Percentiles rank a stretch among this genome's conserved stretches.
phyloP scores from a whole-genome alignment of 2,888 invertebrate species.

The Sarcophaga subvicina region DNA sequence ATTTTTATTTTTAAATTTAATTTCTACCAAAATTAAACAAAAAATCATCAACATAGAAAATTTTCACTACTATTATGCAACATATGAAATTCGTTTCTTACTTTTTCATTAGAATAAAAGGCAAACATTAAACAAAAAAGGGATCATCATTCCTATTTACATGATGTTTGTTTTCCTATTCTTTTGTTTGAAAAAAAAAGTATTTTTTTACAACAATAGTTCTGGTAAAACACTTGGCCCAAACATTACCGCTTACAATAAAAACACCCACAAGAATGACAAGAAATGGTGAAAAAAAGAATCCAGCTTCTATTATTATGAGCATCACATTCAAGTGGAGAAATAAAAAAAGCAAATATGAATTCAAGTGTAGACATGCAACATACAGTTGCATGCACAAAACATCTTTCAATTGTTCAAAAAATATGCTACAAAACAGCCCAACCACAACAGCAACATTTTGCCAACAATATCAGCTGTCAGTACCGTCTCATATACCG shows the following conservation, averaged over 20 bases:
- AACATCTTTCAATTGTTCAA: neutral
- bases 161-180: neutral
- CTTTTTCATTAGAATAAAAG: neutral
- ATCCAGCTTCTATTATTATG: neutral
- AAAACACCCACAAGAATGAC: neutral
- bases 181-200: neutral
- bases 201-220: constrained; percentile 15
- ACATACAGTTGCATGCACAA: neutral
- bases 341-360: neutral
- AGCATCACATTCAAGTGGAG: neutral
- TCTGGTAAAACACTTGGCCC: constrained; percentile 6
- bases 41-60: neutral
- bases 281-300: neutral
- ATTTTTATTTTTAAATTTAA: too few species aligned
- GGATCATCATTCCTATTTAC: neutral
- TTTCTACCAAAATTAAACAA: neutral
- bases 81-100: constrained; percentile 21
- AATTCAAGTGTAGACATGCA: neutral
- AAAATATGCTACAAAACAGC: neutral
- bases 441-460: constrained; percentile 34
- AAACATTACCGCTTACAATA: constrained; percentile 9
- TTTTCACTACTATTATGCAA: constrained; percentile 26
- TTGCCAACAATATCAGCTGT: constrained; percentile 51
- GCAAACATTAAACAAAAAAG: neutral
- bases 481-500: neutral